Conservation (phyloP, 2,888 invertebrate genomes). For the Limulus polyphemus region DNA sequence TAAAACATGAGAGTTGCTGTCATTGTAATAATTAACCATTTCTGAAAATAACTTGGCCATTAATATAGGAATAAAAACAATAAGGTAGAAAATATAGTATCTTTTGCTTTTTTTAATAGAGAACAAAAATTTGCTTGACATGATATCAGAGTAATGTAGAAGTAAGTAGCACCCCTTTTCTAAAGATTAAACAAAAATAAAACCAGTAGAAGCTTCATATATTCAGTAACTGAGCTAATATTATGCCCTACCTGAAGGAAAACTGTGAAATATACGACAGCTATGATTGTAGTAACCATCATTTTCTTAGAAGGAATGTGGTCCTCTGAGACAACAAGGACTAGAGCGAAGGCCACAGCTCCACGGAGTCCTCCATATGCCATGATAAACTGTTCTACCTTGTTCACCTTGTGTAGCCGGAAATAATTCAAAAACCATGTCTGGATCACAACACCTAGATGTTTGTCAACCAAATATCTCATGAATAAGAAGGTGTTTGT, state of each 20-base stretch:
- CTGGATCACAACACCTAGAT: conserved; percentile 71
- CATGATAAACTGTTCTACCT: conserved; percentile 93
- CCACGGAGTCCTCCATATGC: conserved; percentile 92
- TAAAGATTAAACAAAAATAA: too few relatives aligned
- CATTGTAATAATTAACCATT: too few relatives aligned
- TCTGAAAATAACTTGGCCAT: too few relatives aligned
- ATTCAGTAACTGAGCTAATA: too few relatives aligned
- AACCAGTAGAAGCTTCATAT: too few relatives aligned
- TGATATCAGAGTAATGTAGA: not conserved
- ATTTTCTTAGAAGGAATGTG: conserved; percentile 71
- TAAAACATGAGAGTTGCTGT: too few relatives aligned
- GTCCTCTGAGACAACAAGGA: conserved; percentile 43
- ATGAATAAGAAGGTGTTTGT: too few relatives aligned
- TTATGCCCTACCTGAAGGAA: conserved; percentile 60
- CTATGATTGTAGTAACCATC: conserved; percentile 94
- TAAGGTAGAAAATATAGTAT: conserved; percentile 1
- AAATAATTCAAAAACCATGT: conserved; percentile 83
- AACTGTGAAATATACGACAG: conserved; percentile 94
- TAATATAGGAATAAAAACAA: too few relatives aligned
- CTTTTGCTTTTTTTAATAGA: not conserved
- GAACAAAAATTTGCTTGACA: not conserved
- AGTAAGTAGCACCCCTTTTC: not conserved
- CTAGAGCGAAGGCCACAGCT: conserved; percentile 92
- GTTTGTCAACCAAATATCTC: too few relatives aligned
- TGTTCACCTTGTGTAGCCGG: conserved; percentile 74